Evolutionary conservation across 2,888 invertebrate genomes (phyloP), one percentile per base, ranked within the genome.

Genomic region (Corythucha ciliata): DNA sequence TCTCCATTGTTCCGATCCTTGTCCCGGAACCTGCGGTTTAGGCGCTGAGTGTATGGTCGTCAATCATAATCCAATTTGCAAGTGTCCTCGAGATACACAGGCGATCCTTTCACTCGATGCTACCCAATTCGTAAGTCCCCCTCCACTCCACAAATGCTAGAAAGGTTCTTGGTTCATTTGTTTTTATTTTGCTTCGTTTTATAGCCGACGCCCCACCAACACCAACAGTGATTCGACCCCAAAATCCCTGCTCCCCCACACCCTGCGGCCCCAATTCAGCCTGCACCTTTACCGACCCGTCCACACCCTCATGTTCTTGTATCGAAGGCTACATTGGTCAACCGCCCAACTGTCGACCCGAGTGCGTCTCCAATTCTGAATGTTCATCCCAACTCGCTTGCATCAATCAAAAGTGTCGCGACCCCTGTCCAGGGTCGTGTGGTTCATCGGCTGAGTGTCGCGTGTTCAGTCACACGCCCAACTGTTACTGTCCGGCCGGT

Each of bases 101-200:
- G 89, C 16, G 83, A 90, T 76, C 87, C 90, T 40, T 87, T 88
- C 64, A 74, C 77, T 6, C 75, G 76, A 63, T 87, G 87, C 65
- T 41, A 48, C 34, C 52, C 52, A 10, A 52, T 52, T 27, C 47
- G 52, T 52, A 52, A 52, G 52, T 37, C 8, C 12, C 37, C 16
- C 10, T 29, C 29, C 10, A 10, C 12, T 29, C 29, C 12, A 8
- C 29, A 10, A 8, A 29, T 29, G 8, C 8, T 29, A 29, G 29
- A 29, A 29, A 29, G 12, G 12, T 29, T 10, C 12, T 29, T 29
- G 12, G 12, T 14, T 37, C 37, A 12, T 36, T 39, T 36, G 10
- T 32, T 40, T 27, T 29, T n/a, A 36, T 44, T 44, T 16, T 25
- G 14, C 16, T 10, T 10, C 8, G 8, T 37, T 37, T 37, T 37